Conservation (phyloP, 2,797 vertebrate species). For the Alcedo quadribrachys region DNA sequence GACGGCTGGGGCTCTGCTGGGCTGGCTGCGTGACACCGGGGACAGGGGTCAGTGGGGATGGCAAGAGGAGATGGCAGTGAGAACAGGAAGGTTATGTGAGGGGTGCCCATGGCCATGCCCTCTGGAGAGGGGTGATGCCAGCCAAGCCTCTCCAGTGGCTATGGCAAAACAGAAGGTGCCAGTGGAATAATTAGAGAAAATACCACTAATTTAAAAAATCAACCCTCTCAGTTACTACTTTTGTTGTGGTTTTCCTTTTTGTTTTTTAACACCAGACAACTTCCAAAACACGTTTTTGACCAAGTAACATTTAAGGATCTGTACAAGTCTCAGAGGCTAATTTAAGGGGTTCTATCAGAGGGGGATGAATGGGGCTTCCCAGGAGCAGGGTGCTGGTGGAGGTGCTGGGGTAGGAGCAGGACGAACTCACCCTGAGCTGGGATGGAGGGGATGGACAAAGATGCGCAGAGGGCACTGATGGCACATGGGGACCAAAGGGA, state of each 20-base stretch:
- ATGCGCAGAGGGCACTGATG: not conserved
- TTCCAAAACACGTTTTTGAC: not conserved
- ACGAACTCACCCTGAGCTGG: not conserved
- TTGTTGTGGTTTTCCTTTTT: not conserved
- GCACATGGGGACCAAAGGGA: not conserved
- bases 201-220: not conserved
- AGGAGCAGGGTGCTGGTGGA: not conserved
- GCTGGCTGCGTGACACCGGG: conserved; percentile 76
- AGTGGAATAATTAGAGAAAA: not conserved
- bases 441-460: not conserved
- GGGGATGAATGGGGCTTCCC: not conserved
- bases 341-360: not conserved
- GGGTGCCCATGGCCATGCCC: not conserved
- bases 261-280: not conserved
- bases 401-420: no score
- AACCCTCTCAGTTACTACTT: not conserved
- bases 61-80: not conserved
- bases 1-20: conserved; percentile 85
- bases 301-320: not conserved
- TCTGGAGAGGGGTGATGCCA: not conserved
- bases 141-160: not conserved
- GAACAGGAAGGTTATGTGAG: not conserved
- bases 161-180: fast-evolving
- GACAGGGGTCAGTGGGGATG: not conserved
- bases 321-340: not conserved